Evolutionary conservation across 2,888 invertebrate species (phyloP), one percentile per base, ranked within the genome.

Genomic region (Drosophila dives): DNA sequence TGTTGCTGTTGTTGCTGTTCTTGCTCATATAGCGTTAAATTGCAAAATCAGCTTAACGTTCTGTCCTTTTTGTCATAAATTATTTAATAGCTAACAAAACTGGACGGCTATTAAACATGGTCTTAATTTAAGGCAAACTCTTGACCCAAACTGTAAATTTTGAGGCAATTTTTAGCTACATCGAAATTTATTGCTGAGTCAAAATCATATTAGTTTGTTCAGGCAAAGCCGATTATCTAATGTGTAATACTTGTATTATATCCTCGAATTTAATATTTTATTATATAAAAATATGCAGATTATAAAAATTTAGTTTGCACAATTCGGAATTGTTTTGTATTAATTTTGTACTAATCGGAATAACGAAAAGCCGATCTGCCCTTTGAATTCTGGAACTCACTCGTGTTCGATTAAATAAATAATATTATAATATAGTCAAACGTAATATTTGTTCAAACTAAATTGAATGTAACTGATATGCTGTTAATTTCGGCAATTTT

Each of bases 11-110:
- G 29, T 29, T 29, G 61, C 29, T 45, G 48, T 29, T 42, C 20
- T 20, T 85, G 89, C 64, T 76, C 86, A 79, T 68, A 73, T 53
- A 86, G 86, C 85, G 86, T 89, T 81, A 89, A 85, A 85, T 85
- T 85, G 77, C 86, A 86, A 88, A 70, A 63, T 61, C 70, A 64
- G 69, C 72, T 78, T 64, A 70, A 34, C 58, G 68, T 60, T 71
- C 50, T 67, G 55, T 68, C 61, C 67, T 33, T 20, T 66, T 70
- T 60, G 61, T 36, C 70, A 88, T 83, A 85, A 79, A 84, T 76
- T 81, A 76, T 86, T 83, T 76, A 88, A 86, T 77, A 63, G 69
- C 81, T 45, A 67, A 70, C 67, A 61, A 69, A 58, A 69, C 32
- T 63, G 78, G 65, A 51, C 54, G 81, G 54, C 77, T 71, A 86